These are phyloP conservation scores for Trachelus stipa DNA, from an alignment of 2,888 invertebrate genomes.

Conservation along the genomic window DNA sequence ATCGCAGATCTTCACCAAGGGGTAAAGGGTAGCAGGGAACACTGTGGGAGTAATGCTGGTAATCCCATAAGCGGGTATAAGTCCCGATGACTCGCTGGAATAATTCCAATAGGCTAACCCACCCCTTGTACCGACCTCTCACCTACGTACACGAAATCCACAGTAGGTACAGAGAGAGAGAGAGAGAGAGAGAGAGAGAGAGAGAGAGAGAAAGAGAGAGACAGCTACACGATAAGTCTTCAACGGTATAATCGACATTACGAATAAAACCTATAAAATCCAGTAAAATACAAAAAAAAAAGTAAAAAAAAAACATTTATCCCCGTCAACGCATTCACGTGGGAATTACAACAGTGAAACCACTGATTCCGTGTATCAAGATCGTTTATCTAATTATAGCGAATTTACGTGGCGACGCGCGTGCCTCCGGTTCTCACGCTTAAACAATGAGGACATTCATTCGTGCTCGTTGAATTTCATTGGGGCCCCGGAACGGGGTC, in stretches of 20 bases:
- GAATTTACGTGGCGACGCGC: constrained; percentile 51
- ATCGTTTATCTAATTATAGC: constrained; percentile 52
- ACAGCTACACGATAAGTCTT: not conserved
- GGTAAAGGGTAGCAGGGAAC: constrained; percentile 39
- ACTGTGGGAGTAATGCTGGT: constrained; percentile 51
- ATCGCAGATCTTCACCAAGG: constrained; percentile 32
- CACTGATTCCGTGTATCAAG: not conserved
- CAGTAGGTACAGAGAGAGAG: too few species aligned
- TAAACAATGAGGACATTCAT: constrained; percentile 61
- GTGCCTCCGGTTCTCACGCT: constrained; percentile 58
- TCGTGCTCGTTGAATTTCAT: constrained; percentile 33
- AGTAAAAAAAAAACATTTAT: not conserved
- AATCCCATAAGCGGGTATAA: constrained; percentile 63
- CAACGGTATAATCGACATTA: not conserved
- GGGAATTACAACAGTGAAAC: not conserved
- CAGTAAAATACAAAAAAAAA: not conserved
- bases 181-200: too few species aligned
- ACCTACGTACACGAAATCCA: not conserved
- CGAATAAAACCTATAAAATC: not conserved
- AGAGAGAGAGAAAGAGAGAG: too few species aligned
- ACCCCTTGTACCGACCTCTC: constrained; percentile 24
- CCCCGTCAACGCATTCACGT: not conserved
- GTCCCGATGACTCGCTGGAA: constrained; percentile 60
- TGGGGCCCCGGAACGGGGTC: not conserved
- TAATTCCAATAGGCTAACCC: constrained; percentile 54